These are phyloP conservation scores for Leptobrachium ailaonicum DNA, from an alignment of 2,113 vertebrate species.

Conservation along the genomic window DNA sequence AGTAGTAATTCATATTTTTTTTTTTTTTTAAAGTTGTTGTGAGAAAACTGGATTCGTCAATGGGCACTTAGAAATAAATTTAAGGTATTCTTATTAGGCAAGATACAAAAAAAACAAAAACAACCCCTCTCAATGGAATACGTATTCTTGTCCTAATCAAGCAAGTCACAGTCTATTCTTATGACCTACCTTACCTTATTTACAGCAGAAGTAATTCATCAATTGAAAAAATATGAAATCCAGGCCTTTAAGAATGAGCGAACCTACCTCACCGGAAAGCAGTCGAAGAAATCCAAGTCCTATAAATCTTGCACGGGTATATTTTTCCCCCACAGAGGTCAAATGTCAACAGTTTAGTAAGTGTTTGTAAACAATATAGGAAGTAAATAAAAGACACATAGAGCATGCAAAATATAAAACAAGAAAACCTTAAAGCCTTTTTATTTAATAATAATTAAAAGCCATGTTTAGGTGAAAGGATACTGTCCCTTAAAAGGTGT, in stretches of 20 bases:
- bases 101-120: no score
- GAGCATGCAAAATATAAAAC: constrained; percentile 76
- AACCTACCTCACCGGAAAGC: constrained; percentile 87
- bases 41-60: no score
- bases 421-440: constrained; percentile 72
- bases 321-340: constrained; percentile 82
- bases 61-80: no score
- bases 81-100: no score
- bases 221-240: no score
- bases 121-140: no score
- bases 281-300: constrained; percentile 85
- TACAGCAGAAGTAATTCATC: constrained; percentile 52
- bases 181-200: constrained; percentile 48
- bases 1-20: no score
- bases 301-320: constrained; percentile 82
- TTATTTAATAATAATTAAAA: constrained; percentile 52
- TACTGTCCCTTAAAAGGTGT: no score
- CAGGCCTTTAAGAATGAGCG: constrained; percentile 70
- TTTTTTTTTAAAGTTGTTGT: no score
- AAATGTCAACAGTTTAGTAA: constrained; percentile 97
- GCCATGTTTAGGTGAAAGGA: no score
- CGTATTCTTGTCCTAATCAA: no score
- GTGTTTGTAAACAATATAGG: constrained; percentile 73
- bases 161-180: neutral
- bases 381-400: constrained; percentile 58